These are phyloP conservation scores for Morinoia aosen DNA, from an alignment of 2,888 invertebrate genomes.

Conservation along the genomic window DNA sequence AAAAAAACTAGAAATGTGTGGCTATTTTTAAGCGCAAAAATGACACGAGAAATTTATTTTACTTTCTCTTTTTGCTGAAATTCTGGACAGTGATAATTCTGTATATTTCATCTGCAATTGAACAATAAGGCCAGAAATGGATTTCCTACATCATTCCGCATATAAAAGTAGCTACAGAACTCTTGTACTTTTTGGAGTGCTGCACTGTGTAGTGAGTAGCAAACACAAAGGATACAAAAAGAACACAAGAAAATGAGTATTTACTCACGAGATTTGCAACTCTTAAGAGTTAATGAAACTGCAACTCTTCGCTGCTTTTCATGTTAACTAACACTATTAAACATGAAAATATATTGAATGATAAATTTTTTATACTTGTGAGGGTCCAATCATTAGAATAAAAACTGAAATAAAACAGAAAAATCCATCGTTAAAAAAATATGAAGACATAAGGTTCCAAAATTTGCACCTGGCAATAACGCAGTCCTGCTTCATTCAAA, in stretches of 20 bases:
- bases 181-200: too few species aligned
- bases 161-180: too few species aligned
- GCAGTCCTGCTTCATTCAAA: slow-evolving; percentile 7
- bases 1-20: too few species aligned
- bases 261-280: neutral
- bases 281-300: neutral
- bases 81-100: too few species aligned
- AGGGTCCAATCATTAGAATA: neutral
- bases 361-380: neutral
- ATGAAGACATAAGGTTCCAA: neutral
- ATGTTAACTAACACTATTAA: neutral
- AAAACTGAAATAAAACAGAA: neutral
- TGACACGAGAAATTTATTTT: too few species aligned
- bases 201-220: neutral
- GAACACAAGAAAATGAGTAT: neutral
- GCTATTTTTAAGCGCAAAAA: too few species aligned
- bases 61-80: too few species aligned
- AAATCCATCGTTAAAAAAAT: neutral
- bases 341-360: neutral
- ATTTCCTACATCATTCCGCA: too few species aligned
- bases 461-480: neutral
- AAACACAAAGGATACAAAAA: neutral
- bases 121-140: too few species aligned
- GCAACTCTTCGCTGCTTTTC: neutral
- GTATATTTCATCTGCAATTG: too few species aligned